Evolutionary conservation across 2,797 vertebrate genomes (phyloP).

Genomic region (Trachops cirrhosus): DNA sequence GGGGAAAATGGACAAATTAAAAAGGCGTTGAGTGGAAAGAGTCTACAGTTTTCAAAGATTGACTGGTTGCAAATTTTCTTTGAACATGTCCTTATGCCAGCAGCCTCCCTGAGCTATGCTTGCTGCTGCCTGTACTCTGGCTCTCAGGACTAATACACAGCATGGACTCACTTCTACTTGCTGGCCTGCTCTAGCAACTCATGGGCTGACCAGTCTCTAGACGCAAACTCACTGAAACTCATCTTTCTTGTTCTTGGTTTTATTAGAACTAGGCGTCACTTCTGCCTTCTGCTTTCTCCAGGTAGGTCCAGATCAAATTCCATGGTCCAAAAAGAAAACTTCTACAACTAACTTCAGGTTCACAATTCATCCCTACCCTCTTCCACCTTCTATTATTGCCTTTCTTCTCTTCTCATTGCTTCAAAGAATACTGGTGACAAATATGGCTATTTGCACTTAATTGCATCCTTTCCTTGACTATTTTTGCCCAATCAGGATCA

Average conservation of each 20-base stretch:
- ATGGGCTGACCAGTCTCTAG: not conserved
- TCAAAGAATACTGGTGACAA: slow-evolving; percentile 7
- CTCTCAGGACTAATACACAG: not conserved
- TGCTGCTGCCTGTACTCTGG: not conserved
- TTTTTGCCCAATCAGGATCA: slow-evolving; percentile 53
- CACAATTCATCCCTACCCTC: not conserved
- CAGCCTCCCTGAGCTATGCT: not conserved
- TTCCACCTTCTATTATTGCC: not conserved
- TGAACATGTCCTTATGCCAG: not conserved
- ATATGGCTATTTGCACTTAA: not conserved
- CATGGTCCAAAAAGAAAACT: not conserved
- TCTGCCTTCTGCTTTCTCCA: not conserved
- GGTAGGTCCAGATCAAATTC: not conserved
- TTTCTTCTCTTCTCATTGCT: not conserved
- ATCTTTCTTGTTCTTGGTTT: not conserved
- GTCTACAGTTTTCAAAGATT: not conserved
- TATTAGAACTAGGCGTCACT: not conserved
- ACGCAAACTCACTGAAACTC: not conserved
- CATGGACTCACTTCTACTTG: not conserved
- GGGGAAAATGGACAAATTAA: not conserved
- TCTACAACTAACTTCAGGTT: not conserved
- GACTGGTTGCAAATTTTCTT: not conserved
- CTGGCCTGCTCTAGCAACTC: too few relatives aligned
- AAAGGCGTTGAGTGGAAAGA: not conserved
- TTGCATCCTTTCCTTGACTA: not conserved